A percentile compares a stretch with the other conserved stretches of the same genome.
phyloP scores from a whole-genome alignment of 1,140 invertebrate genomes.

The Wasmannia auropunctata region DNA sequence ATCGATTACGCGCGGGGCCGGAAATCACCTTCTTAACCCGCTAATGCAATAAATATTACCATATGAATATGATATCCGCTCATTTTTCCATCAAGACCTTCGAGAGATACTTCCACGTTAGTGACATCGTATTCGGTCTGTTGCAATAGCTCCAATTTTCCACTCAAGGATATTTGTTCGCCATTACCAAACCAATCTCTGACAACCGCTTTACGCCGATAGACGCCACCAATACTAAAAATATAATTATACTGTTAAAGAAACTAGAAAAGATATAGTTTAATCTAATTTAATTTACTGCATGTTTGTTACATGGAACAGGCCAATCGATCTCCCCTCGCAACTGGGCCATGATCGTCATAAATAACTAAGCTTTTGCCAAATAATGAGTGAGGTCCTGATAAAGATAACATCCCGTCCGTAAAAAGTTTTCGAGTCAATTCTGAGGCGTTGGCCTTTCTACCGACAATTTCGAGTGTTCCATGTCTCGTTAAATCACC shows the following conservation, averaged over 20 bases:
- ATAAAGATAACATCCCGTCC: slow-evolving; percentile 91
- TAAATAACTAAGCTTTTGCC: slow-evolving; percentile 95
- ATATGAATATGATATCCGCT: slow-evolving; percentile 94
- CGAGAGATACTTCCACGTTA: slow-evolving; percentile 91
- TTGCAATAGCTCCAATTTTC: slow-evolving; percentile 93
- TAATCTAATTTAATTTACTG: background rate
- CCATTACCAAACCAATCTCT: slow-evolving; percentile 95
- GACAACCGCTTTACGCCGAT: slow-evolving; percentile 93
- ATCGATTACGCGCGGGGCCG: too few relatives aligned
- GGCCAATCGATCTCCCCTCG: slow-evolving; percentile 93
- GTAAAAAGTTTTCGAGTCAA: slow-evolving; percentile 92
- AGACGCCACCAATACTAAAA: slow-evolving; percentile 89
- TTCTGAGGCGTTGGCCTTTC: slow-evolving; percentile 87
- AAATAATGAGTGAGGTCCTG: slow-evolving; percentile 90
- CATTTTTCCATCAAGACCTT: slow-evolving; percentile 88
- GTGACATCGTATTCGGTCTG: slow-evolving; percentile 94
- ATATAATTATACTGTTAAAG: background rate
- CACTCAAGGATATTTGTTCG: slow-evolving; percentile 87
- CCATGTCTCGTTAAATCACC: slow-evolving; percentile 91
- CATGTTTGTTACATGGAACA: slow-evolving; percentile 90
- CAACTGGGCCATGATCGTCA: slow-evolving; percentile 94
- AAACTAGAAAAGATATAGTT: background rate
- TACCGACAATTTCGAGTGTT: slow-evolving; percentile 90
- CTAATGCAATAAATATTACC: slow-evolving; percentile 86
- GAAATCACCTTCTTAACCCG: too few relatives aligned